Base-by-base conservation (phyloP, 2,888 invertebrate species). In the Polydrusus tereticollis region DNA sequence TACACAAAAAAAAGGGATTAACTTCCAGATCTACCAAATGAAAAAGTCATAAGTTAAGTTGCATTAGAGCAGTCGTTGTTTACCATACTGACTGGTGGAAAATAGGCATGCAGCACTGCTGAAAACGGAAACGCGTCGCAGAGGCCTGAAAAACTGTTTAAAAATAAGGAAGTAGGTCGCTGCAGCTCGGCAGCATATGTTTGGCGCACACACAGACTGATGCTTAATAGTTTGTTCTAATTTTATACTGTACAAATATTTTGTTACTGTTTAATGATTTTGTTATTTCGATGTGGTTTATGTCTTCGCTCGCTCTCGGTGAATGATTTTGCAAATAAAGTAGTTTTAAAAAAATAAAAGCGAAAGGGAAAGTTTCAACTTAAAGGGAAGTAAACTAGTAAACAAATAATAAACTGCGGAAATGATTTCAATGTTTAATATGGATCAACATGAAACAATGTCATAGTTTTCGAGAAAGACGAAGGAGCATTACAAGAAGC, bases 101-200 rank as follows among this genome's bases (percentile, higher is more conserved):
- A 58, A 67, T 59, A 20, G n/a, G n/a, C 21, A 14, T 52, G 7
- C n/a, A 18, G 43, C 43, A 16, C 29, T 6, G 29, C 29, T 58
- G 59, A 72, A 77, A 80, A 78, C 80, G 80, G 80, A 80, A 80
- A 80, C 79, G 77, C 74, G 76, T 73, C 72, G 75, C 72, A 45
- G n/a, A n/a, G 73, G 76, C 72, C 71, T 73, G 75, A 78, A 78
- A 77, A 77, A 79, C 76, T 69, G 78, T 81, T 70, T 82, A 82
- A 82, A 82, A 82, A 82, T 82, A 82, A 79, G 82, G 82, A 82
- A 82, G 80, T 82, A 80, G 82, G 82, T 82, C 82, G 81, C 26
- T 79, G 77, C 77, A 77, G 77, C 52, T 29, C 7, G 3, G 29
- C 78, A 69, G 75, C 69, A 67, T 67, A 47, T 67, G 67, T 67